Evolutionary conservation across 2,888 invertebrate genomes (phyloP).

Genomic region (Drosophila putrida): DNA sequence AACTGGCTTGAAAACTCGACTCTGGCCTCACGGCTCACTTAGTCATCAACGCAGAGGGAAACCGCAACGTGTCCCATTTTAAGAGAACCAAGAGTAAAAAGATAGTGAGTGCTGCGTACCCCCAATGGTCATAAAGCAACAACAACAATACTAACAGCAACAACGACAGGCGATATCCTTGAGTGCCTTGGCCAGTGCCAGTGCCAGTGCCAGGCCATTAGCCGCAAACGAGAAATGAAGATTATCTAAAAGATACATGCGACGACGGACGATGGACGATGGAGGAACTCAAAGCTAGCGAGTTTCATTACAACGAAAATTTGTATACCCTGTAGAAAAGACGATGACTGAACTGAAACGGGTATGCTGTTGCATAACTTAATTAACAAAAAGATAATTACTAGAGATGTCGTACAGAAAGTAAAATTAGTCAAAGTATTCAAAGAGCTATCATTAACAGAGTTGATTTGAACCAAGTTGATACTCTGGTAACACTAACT

Average conservation of each 20-base stretch:
- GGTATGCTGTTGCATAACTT: background rate
- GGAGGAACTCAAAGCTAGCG: slow-evolving; percentile 20
- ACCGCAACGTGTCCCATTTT: slow-evolving; percentile 80
- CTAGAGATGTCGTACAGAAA: too few species aligned
- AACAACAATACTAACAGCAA: slow-evolving; percentile 21
- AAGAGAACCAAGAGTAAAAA: slow-evolving; percentile 58
- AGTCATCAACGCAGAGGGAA: slow-evolving; percentile 76
- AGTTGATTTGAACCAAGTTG: background rate
- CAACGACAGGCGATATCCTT: slow-evolving; percentile 68
- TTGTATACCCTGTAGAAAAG: slow-evolving; percentile 38
- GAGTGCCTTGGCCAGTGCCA: slow-evolving; percentile 68
- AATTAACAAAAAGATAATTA: background rate
- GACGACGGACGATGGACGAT: slow-evolving; percentile 46
- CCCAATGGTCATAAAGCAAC: slow-evolving; percentile 73
- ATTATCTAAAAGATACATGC: slow-evolving; percentile 80
- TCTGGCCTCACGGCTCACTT: slow-evolving; percentile 66
- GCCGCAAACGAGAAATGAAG: slow-evolving; percentile 80
- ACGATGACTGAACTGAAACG: background rate
- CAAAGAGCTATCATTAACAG: background rate
- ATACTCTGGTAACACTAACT: too few species aligned
- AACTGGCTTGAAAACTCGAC: slow-evolving; percentile 65
- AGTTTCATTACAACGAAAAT: slow-evolving; percentile 71
- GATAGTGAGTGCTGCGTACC: slow-evolving; percentile 66
- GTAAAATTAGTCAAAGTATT: background rate
- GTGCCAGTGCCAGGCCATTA: slow-evolving; percentile 73